Conservation (phyloP, 2,113 vertebrate genomes). For the Pogonocichla stellata region DNA sequence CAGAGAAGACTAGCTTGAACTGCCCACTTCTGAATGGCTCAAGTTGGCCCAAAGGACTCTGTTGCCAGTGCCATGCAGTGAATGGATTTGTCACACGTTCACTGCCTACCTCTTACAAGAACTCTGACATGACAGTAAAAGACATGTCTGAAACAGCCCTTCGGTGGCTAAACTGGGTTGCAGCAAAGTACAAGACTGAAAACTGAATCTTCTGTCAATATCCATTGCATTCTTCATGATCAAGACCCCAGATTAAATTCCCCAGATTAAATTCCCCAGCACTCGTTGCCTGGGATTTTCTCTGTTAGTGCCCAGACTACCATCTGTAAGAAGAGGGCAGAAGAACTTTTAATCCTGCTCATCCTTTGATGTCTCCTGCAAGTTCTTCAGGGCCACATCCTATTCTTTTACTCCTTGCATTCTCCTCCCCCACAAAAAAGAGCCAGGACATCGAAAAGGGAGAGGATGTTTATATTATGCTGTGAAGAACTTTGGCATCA, state of each 20-base stretch:
- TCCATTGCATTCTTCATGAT: not conserved
- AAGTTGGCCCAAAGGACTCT: not conserved
- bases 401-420: not conserved
- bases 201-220: not conserved
- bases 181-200: not conserved
- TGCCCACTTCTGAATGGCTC: not conserved
- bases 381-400: not conserved
- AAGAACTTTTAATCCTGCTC: not conserved
- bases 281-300: not conserved
- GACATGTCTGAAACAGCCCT: not conserved
- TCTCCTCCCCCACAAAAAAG: not conserved
- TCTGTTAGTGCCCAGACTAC: not conserved
- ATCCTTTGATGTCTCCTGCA: not conserved
- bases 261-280: not conserved
- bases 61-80: accelerated
- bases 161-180: not conserved
- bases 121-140: not conserved
- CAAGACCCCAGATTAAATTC: not conserved
- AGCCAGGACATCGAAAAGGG: not conserved
- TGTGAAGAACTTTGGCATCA: not conserved
- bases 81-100: accelerated
- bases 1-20: not conserved
- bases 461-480: not conserved
- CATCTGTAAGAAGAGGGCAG: not conserved
- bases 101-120: not conserved